phyloP scores from a whole-genome alignment of 35 echinoderm and acorn worm species.

The Heliocidaris tuberculata region DNA sequence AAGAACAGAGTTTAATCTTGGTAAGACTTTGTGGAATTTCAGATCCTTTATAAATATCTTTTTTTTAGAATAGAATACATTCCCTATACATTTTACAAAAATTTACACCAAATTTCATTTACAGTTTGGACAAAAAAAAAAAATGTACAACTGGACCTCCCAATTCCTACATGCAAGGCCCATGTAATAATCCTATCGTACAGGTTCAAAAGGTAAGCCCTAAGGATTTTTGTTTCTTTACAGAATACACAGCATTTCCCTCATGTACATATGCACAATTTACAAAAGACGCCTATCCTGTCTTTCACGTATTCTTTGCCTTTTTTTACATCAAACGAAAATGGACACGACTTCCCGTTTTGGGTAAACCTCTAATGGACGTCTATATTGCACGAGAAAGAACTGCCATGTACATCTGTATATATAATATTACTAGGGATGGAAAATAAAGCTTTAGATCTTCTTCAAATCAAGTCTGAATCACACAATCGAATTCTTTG shows the following conservation, averaged over 20 bases:
- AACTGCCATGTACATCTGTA: not conserved
- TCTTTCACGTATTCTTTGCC: not conserved
- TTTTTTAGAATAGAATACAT: not conserved
- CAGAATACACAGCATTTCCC: not conserved
- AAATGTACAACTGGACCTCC: not conserved
- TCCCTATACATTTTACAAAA: not conserved
- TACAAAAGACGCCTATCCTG: not conserved
- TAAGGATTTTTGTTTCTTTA: not conserved
- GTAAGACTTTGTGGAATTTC: conserved; percentile 11
- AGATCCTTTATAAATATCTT: not conserved
- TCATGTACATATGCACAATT: conserved; percentile 11
- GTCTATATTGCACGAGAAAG: not conserved
- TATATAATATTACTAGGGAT: not conserved
- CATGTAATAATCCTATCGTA: not conserved
- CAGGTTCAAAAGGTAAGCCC: not conserved
- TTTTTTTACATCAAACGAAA: not conserved
- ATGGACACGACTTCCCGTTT: not conserved
- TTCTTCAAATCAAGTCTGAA: not conserved
- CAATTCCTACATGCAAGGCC: not conserved
- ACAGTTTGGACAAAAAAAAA: not conserved
- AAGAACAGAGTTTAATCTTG: not conserved
- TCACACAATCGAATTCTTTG: not conserved
- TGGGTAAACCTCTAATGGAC: not conserved
- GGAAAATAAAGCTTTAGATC: not conserved
- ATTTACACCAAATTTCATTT: conserved; percentile 3